A percentile compares a stretch with the other conserved stretches of the same genome.
These are phyloP conservation scores for Pterostichus madidus DNA, from an alignment of 2,888 invertebrate genomes.

Conservation along the genomic window DNA sequence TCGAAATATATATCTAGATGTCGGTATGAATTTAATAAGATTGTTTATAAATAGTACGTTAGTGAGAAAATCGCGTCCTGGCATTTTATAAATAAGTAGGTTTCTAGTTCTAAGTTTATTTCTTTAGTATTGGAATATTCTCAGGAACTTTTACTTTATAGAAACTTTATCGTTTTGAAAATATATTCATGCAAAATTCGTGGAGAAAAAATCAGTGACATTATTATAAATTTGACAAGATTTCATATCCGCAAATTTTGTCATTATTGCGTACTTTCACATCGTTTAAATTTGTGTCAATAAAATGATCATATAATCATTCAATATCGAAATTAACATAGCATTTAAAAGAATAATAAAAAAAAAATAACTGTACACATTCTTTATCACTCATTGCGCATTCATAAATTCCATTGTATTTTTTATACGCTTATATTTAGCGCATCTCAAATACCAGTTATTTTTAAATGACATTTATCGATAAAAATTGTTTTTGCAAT, in stretches of 20 bases:
- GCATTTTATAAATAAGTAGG: conserved; percentile 53
- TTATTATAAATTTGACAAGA: conserved; percentile 45
- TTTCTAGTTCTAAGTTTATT: conserved; percentile 56
- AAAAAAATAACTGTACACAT: conserved; percentile 10
- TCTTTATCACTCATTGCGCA: conserved; percentile 11
- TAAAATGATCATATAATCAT: conserved; percentile 23
- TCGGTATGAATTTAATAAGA: conserved; percentile 12
- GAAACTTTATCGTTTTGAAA: conserved; percentile 54
- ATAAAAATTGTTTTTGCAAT: conserved; percentile 9
- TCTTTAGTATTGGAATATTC: conserved; percentile 59
- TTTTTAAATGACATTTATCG: conserved; percentile 15
- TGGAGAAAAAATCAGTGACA: conserved; percentile 20
- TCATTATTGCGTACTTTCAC: conserved; percentile 57
- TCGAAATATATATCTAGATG: conserved; percentile 6
- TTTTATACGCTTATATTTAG: conserved; percentile 34
- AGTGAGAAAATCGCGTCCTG: conserved; percentile 49
- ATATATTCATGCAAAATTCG: conserved; percentile 36
- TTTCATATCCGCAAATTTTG: conserved; percentile 49
- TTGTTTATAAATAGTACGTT: conserved; percentile 26
- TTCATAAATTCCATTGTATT: conserved; percentile 53
- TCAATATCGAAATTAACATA: conserved; percentile 14
- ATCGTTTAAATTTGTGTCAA: conserved; percentile 43
- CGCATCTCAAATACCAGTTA: conserved; percentile 40
- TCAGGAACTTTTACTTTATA: conserved; percentile 60
- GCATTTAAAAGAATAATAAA: conserved; percentile 9